Evolutionary conservation across 2,797 vertebrate genomes (phyloP), one percentile per base, ranked within the genome.

Genomic region (Xyrichtys novacula): DNA sequence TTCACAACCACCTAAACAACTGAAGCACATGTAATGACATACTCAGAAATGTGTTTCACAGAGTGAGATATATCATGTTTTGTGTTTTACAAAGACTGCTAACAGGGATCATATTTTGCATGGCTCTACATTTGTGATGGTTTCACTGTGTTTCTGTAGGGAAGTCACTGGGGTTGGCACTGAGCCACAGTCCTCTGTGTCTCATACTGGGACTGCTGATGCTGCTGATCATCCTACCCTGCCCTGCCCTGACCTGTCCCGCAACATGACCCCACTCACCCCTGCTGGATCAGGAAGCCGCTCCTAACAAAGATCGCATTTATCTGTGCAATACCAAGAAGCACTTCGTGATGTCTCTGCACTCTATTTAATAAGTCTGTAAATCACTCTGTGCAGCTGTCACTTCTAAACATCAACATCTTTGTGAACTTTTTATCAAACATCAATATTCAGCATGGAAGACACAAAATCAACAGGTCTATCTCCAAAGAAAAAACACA

Each of bases 181-280:
- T 87, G 62, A 64, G 66, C 58, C 80, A 89, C 63, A 88, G 87
- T 82, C 84, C 72, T 34, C 46, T 86, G 65, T 90, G 88, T 75
- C 66, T 87, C 61, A 71, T 84, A 44, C 63, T 88, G 79, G 88
- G 81, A 77, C 69, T 93, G 84, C 86, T 94, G 92, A 88, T 91
- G 70, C 72, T 91, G 85, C 76, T 92, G 79, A 74, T 89, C 3
- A 2, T 73, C 34, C 69, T 47, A 73, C 39, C 68, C 44, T 53
- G 26, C 36, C 49, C 49, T 71, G 56, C 64, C 58, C 80, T 71
- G 68, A 81, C 78, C 69, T 80, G 63, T 38, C 57, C 17, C 8
- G 55, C 56, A 46, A 71, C 66, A 83, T 85, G 71, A 90, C 80
- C 86, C 59, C 60, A 10, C 29, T 83, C 62, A 80, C 74, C 78